phyloP scores from a whole-genome alignment of 2,888 invertebrate genomes.

The Hypolimnas misippus region DNA sequence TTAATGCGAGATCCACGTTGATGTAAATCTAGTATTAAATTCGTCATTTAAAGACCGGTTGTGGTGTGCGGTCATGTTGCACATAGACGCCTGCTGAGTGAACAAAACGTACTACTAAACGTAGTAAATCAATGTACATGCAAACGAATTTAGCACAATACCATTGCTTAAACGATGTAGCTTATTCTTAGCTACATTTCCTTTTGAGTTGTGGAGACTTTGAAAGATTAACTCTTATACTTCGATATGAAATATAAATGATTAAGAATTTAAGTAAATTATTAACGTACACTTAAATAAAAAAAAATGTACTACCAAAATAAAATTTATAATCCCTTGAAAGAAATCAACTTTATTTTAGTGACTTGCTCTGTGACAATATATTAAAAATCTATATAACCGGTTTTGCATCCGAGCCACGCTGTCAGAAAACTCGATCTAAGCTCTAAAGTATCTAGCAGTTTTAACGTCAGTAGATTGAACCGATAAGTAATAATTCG shows the following conservation, averaged over 20 bases:
- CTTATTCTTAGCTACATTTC: neutral
- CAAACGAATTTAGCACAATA: neutral
- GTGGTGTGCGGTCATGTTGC: constrained; percentile 62
- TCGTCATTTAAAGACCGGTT: constrained; percentile 54
- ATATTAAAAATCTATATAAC: neutral
- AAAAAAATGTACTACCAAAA: too few relatives aligned
- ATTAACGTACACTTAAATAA: too few relatives aligned
- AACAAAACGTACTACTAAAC: constrained; percentile 6
- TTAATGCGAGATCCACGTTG: neutral
- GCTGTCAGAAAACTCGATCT: constrained; percentile 1
- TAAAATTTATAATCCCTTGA: too few relatives aligned
- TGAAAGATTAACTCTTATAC: too few relatives aligned
- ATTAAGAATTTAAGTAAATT: too few relatives aligned
- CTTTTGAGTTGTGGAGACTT: neutral
- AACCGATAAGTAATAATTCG: neutral
- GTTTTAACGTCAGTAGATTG: constrained; percentile 1
- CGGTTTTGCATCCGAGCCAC: neutral
- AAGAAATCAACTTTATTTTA: neutral
- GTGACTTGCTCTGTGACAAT: neutral
- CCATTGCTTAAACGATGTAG: neutral
- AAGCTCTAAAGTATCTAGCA: neutral
- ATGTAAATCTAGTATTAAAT: constrained; percentile 16
- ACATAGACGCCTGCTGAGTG: constrained; percentile 41
- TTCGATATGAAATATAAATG: too few relatives aligned
- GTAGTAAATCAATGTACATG: neutral